Conservation (phyloP, 2,797 vertebrate genomes). For the Xiphorhynchus erythropygius region DNA sequence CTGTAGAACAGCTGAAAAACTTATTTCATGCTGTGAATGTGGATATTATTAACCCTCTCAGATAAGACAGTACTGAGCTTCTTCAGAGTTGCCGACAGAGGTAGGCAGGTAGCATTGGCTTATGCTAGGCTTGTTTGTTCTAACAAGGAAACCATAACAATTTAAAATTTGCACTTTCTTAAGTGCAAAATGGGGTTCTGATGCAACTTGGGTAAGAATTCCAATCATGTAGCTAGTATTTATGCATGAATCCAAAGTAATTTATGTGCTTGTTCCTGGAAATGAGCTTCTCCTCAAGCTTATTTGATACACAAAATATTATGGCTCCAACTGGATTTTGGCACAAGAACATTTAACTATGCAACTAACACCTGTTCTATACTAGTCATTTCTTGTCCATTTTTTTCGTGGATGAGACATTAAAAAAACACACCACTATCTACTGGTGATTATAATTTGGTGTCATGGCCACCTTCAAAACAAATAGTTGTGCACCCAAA, state of each 20-base stretch:
- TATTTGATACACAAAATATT: neutral
- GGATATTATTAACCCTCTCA: neutral
- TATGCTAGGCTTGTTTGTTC: neutral
- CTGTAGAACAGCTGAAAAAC: neutral
- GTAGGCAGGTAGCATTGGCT: neutral
- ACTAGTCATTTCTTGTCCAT: neutral
- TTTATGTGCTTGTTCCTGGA: neutral
- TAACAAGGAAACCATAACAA: neutral
- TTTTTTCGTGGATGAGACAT: neutral
- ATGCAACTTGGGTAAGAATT: neutral
- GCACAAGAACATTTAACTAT: neutral
- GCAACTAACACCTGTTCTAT: neutral
- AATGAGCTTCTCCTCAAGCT: neutral
- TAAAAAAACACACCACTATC: neutral
- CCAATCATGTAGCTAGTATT: neutral
- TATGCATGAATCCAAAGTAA: neutral
- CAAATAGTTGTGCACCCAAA: neutral
- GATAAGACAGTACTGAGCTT: neutral
- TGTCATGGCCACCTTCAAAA: neutral
- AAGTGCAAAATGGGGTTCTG: neutral
- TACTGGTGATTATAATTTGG: neutral
- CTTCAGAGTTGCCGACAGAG: neutral
- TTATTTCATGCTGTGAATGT: neutral
- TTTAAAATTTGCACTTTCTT: neutral
- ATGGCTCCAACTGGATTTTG: neutral